Evolutionary conservation across 2,113 vertebrate genomes (phyloP), one percentile per base, ranked within the genome.

Genomic region (zebrafish (Danio rerio)): DNA sequence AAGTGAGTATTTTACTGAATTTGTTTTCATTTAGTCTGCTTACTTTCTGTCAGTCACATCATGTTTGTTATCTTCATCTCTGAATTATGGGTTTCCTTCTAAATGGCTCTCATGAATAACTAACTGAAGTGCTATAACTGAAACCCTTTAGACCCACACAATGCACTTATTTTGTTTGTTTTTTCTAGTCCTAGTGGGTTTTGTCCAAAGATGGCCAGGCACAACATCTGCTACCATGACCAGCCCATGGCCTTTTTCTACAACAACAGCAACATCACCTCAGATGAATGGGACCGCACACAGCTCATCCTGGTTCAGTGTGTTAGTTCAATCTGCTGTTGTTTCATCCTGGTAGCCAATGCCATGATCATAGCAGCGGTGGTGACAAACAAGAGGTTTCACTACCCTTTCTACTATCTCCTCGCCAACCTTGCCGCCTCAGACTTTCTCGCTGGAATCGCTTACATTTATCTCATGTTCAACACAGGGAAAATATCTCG

Each of bases 331-430:
- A 91, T 98, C 72, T 98, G 97, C 93, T 98, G 97, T 89, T 90
- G 95, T 71, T 98, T 99, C 88, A 99, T 99, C 89, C 96, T 99
- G 73, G 90, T 97, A 86, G 96, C 96, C n/a, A 99, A 99, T 71
- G 93, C 94, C 21, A 87, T 99, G 93, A 96, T 99, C 88, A 96
- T 99, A 5, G 95, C 96, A 2, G 96, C 97, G 0, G 96, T 99
- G 83, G 92, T 98, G 85, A 98, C 94, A 84, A 99, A 99, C 91
- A 96, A 93, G 86, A 93, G 94, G 71, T 98, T 99, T 86, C 98
- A 99, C 86, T 99, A 95, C 65, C 97, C 98, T 1, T 99, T 99
- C 91, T 99, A 99, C 88, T 99, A 99, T 81, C 95, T 99, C 31
- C 92, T 99, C 43, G 92, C 97, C 87, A 99, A 98, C 59, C 93